Evolutionary conservation across 2,888 invertebrate species (phyloP).

Genomic region (Ormyrus nitidulus): DNA sequence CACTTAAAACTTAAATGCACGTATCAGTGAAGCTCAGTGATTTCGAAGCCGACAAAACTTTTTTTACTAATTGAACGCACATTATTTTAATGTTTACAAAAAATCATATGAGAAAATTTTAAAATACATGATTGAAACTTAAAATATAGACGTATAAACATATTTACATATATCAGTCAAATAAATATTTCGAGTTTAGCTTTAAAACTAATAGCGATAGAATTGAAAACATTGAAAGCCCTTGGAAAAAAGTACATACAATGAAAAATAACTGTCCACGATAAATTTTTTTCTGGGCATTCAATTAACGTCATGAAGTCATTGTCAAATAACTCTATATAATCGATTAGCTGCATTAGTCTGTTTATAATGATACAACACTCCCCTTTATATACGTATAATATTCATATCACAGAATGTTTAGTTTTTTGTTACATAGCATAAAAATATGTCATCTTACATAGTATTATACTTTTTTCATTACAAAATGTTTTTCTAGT

Average conservation of each 20-base stretch:
- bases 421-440: constrained; percentile 50
- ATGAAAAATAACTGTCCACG: neutral
- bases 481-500: constrained; percentile 45
- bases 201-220: constrained; percentile 15
- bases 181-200: constrained; percentile 64
- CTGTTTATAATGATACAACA: neutral
- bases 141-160: constrained; percentile 61
- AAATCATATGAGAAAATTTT: constrained; percentile 20
- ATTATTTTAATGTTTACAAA: constrained; percentile 33
- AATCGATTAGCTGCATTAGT: constrained; percentile 36
- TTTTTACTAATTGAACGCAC: constrained; percentile 4
- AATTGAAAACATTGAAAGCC: neutral
- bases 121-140: constrained; percentile 19
- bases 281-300: constrained; percentile 6
- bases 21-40: constrained; percentile 16
- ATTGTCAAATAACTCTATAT: constrained; percentile 30
- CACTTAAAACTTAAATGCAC: constrained; percentile 22
- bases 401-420: constrained; percentile 58
- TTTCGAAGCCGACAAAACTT: constrained; percentile 23
- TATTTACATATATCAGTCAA: constrained; percentile 71
- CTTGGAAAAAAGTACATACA: constrained; percentile 12
- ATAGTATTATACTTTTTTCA: constrained; percentile 36
- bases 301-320: constrained; percentile 13
- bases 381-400: constrained; percentile 21
- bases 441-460: constrained; percentile 55